Conservation (phyloP, 2,888 invertebrate species). For the Thymelicus sylvestris region DNA sequence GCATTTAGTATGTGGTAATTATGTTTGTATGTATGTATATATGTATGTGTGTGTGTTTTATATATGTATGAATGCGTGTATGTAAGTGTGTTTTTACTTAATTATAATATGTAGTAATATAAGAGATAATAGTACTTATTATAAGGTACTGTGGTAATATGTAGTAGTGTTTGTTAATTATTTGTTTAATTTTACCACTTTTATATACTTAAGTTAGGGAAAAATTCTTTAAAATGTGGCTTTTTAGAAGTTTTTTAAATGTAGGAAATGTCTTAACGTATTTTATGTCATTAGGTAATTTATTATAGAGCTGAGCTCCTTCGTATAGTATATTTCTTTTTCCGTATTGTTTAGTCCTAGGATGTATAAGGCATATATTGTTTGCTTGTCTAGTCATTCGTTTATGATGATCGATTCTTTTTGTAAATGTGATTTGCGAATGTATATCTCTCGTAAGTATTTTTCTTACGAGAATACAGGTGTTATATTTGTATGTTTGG, state of each 20-base stretch:
- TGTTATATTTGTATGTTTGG: background rate
- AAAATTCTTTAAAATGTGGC: background rate
- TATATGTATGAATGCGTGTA: too few species aligned
- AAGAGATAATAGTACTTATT: too few species aligned
- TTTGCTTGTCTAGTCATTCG: background rate
- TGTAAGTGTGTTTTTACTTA: too few species aligned
- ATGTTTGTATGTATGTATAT: too few species aligned
- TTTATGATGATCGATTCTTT: background rate
- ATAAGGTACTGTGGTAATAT: too few species aligned
- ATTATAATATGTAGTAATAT: too few species aligned
- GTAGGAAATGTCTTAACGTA: background rate
- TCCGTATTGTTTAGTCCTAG: background rate
- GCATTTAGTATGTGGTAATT: too few species aligned
- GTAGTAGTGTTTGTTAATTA: too few species aligned
- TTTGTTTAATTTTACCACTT: too few species aligned
- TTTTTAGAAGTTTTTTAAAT: background rate
- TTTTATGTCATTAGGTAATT: background rate
- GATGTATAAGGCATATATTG: background rate
- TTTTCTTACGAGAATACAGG: background rate
- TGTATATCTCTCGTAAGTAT: background rate
- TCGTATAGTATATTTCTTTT: background rate
- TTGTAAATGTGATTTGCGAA: background rate
- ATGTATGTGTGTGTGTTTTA: too few species aligned
- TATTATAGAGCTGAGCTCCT: background rate
- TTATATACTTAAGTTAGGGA: too few species aligned